These are phyloP conservation scores for Apus apus DNA, from an alignment of 2,113 vertebrate species.

Conservation along the genomic window DNA sequence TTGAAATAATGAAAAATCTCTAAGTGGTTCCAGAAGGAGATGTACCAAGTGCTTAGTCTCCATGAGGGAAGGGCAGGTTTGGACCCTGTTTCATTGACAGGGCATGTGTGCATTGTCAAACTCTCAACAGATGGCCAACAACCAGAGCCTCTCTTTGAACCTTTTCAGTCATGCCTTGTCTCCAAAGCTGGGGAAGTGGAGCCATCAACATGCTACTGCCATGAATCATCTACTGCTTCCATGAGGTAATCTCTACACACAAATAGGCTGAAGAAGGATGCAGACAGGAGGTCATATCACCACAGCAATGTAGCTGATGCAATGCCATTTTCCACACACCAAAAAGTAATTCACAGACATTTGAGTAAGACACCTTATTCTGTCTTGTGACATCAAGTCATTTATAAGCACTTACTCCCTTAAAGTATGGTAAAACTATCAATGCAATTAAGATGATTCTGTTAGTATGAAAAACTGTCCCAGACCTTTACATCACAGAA, in stretches of 20 bases:
- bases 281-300: neutral
- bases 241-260: neutral
- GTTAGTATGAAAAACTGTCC: neutral
- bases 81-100: neutral
- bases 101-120: accelerated
- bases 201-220: neutral
- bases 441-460: neutral
- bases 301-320: neutral
- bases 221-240: neutral
- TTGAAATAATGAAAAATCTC: neutral
- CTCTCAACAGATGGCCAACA: neutral
- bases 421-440: neutral
- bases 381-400: neutral
- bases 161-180: neutral
- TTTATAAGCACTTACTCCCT: neutral
- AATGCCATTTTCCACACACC: neutral
- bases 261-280: neutral
- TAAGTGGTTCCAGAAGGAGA: neutral
- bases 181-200: neutral
- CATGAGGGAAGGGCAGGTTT: neutral
- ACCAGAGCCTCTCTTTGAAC: neutral
- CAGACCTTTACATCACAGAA: neutral
- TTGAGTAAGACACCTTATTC: neutral
- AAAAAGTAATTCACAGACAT: neutral
- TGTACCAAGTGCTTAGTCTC: neutral